Percentiles rank a stretch among this genome's conserved stretches.
These are phyloP conservation scores for Syrista parreyssii DNA, from an alignment of 2,888 invertebrate genomes.

Conservation along the genomic window DNA sequence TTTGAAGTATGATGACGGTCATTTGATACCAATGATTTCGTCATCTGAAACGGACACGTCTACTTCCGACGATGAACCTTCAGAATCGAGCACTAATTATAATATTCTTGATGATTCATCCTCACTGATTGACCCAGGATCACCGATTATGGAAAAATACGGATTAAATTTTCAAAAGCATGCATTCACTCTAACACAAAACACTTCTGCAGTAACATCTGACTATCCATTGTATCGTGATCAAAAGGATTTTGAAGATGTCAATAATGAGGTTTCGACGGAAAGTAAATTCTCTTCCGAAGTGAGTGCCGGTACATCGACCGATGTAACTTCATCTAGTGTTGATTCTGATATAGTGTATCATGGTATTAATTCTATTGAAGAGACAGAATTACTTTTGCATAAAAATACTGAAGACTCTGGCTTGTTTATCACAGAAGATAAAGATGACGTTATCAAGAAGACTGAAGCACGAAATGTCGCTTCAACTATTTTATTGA, in stretches of 20 bases:
- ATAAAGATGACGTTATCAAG: background rate
- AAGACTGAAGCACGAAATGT: background rate
- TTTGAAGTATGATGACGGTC: slow-evolving; percentile 33
- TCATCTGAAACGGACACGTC: slow-evolving; percentile 58
- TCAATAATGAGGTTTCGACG: background rate
- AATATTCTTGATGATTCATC: slow-evolving; percentile 53
- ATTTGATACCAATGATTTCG: slow-evolving; percentile 51
- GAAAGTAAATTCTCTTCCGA: slow-evolving; percentile 6
- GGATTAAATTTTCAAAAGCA: background rate
- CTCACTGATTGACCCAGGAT: slow-evolving; percentile 35
- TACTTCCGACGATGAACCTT: slow-evolving; percentile 48
- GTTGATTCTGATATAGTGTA: slow-evolving; percentile 5
- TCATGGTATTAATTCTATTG: background rate
- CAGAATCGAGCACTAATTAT: slow-evolving; percentile 57
- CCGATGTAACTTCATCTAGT: slow-evolving; percentile 18
- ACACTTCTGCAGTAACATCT: background rate
- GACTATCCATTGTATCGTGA: background rate
- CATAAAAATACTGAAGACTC: background rate
- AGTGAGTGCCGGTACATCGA: slow-evolving; percentile 13
- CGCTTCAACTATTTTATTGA: background rate
- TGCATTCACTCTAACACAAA: background rate
- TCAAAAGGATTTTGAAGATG: background rate
- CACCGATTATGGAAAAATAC: slow-evolving; percentile 11
- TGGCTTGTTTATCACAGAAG: background rate
- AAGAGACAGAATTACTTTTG: slow-evolving; percentile 1